phyloP scores from a whole-genome alignment of 2,113 vertebrate genomes.

The Ramphastos sulfuratus region DNA sequence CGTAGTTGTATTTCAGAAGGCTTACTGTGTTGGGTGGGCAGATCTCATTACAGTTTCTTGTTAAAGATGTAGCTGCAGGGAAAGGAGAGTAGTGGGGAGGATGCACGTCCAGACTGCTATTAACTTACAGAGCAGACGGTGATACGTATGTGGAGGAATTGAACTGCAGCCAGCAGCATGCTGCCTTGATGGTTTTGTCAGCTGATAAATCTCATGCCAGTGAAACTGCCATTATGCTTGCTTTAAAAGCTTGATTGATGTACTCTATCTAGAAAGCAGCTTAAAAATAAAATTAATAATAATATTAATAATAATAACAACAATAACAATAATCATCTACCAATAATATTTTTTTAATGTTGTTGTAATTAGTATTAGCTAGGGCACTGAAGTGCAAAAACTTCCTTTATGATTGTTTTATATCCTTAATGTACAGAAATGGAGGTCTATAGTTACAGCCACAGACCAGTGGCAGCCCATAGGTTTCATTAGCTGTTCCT shows the following conservation, averaged over 20 bases:
- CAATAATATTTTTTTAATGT: neutral
- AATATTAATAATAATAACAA: too few relatives aligned
- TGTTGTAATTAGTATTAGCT: neutral
- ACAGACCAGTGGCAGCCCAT: neutral
- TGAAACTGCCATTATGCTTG: constrained; percentile 14
- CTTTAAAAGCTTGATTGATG: constrained; percentile 7
- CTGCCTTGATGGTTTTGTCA: constrained; percentile 64
- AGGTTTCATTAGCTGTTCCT: neutral
- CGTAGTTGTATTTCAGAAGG: constrained; percentile 51
- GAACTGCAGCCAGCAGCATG: constrained; percentile 36
- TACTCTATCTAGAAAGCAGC: neutral
- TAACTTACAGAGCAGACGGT: constrained; percentile 66
- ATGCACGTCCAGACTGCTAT: constrained; percentile 63
- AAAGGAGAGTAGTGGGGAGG: constrained; percentile 51
- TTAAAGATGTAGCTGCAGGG: constrained; percentile 68
- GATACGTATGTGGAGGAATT: constrained; percentile 29
- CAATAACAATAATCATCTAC: neutral
- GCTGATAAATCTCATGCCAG: constrained; percentile 35
- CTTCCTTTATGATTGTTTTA: neutral
- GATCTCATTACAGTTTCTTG: constrained; percentile 70
- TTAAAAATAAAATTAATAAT: neutral
- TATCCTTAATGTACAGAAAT: neutral
- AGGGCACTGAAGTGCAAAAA: neutral
- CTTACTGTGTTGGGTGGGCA: constrained; percentile 34
- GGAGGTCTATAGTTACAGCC: neutral